These are phyloP conservation scores for Dendrolimus houi DNA, from an alignment of 2,888 invertebrate species.

Conservation along the genomic window DNA sequence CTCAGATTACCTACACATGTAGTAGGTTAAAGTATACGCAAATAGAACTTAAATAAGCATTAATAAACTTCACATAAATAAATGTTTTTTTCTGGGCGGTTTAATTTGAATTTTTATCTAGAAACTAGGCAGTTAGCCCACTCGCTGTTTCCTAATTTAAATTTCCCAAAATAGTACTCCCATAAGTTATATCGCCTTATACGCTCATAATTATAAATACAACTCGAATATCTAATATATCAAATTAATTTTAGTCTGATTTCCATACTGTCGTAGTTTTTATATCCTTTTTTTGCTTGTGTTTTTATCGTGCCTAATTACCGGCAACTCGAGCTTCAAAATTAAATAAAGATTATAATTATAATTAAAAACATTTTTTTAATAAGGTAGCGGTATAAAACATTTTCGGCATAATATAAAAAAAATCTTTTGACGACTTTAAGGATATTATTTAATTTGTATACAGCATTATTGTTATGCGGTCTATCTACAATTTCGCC, in stretches of 20 bases:
- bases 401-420: background rate
- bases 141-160: background rate
- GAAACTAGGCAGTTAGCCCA: too few relatives aligned
- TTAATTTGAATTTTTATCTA: too few relatives aligned
- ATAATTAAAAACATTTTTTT: background rate
- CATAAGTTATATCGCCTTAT: background rate
- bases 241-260: background rate
- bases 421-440: too few relatives aligned
- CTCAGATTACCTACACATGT: too few relatives aligned
- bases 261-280: background rate
- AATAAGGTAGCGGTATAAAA: background rate
- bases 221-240: background rate
- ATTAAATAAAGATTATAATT: slow-evolving; percentile 11
- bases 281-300: background rate
- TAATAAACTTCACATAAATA: too few relatives aligned
- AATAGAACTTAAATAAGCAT: too few relatives aligned
- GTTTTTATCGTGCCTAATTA: background rate
- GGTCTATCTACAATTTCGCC: too few relatives aligned
- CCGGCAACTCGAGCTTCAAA: background rate
- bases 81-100: too few relatives aligned
- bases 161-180: background rate
- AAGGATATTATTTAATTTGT: too few relatives aligned
- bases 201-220: background rate
- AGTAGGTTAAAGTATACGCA: too few relatives aligned
- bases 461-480: too few relatives aligned